Evolutionary conservation across 2,888 invertebrate genomes (phyloP).

Genomic region (Macrophya alboannulata): DNA sequence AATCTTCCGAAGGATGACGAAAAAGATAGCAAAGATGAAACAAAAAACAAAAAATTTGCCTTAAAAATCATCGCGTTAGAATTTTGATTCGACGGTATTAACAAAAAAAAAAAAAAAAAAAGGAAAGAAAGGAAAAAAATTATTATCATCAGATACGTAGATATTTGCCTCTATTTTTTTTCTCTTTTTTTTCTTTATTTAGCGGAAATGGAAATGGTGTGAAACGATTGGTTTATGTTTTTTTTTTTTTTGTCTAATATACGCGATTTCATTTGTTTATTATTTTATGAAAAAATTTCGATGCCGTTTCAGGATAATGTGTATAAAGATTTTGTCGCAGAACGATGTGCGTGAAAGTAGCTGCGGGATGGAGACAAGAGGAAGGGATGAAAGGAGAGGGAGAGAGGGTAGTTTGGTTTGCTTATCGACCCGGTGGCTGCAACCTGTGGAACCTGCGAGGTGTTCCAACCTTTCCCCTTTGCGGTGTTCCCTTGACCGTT

Average conservation of each 20-base stretch:
- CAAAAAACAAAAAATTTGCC: too few relatives aligned
- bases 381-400: background rate
- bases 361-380: background rate
- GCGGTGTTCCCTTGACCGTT: slow-evolving; percentile 50
- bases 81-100: too few relatives aligned
- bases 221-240: too few relatives aligned
- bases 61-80: too few relatives aligned
- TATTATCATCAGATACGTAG: too few relatives aligned
- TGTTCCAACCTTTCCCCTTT: slow-evolving; percentile 42
- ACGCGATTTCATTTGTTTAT: background rate
- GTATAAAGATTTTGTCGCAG: slow-evolving; percentile 14
- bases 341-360: background rate
- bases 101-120: too few relatives aligned
- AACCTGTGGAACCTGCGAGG: slow-evolving; percentile 55
- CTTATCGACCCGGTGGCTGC: slow-evolving; percentile 54
- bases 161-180: too few relatives aligned
- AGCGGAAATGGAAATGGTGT: too few relatives aligned
- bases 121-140: too few relatives aligned
- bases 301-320: background rate
- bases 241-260: background rate
- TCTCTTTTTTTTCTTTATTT: too few relatives aligned
- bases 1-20: background rate
- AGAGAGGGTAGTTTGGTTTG: slow-evolving; percentile 42
- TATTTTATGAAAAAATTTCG: background rate
- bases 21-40: background rate